Conservation (phyloP, 2,888 invertebrate genomes). For the Theretra japonica region DNA sequence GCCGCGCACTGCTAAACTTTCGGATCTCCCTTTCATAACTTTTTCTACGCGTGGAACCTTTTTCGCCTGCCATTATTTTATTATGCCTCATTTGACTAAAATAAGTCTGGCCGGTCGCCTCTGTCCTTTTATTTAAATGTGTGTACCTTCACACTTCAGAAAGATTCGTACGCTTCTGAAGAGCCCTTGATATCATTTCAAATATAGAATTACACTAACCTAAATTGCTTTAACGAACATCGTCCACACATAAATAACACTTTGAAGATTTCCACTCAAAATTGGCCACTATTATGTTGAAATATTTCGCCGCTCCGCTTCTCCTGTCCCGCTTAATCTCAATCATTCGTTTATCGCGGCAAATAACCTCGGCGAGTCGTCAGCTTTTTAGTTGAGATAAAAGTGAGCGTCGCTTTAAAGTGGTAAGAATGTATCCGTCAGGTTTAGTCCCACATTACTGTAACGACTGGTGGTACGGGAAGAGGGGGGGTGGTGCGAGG, state of each 20-base stretch:
- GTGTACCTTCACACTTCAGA: slow-evolving; percentile 67
- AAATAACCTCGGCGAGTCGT: slow-evolving; percentile 35
- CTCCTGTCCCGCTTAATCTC: slow-evolving; percentile 18
- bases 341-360: slow-evolving; percentile 31
- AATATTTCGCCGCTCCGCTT: slow-evolving; percentile 5
- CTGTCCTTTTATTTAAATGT: slow-evolving; percentile 74
- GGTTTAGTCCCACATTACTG: slow-evolving; percentile 65
- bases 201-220: neutral
- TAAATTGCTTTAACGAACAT: neutral
- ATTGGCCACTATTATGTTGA: neutral
- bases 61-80: slow-evolving; percentile 79
- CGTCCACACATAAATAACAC: neutral
- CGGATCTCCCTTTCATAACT: slow-evolving; percentile 78
- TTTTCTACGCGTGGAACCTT: slow-evolving; percentile 69
- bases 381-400: slow-evolving; percentile 54
- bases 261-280: neutral
- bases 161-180: neutral
- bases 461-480: slow-evolving; percentile 51
- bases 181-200: neutral
- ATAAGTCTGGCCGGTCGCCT: slow-evolving; percentile 73
- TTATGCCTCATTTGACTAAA: slow-evolving; percentile 81
- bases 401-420: slow-evolving; percentile 53
- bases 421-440: slow-evolving; percentile 59
- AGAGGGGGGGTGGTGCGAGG: neutral
- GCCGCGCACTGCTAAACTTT: slow-evolving; percentile 72